A percentile compares a stretch with the other conserved stretches of the same genome.
Evolutionary conservation across 2,888 invertebrate species (phyloP).

Genomic region (Selenia dentaria): DNA sequence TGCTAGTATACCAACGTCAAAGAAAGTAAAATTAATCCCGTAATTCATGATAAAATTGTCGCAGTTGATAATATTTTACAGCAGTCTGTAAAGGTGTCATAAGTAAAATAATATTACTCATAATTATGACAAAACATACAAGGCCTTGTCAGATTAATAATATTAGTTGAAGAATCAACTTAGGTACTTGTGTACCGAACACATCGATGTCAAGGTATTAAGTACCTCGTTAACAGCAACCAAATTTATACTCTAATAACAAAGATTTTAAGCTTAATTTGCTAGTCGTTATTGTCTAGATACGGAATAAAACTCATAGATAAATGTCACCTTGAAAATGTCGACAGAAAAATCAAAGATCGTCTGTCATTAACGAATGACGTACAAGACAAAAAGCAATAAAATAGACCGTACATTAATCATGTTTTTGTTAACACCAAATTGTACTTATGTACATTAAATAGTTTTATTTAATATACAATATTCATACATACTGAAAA

Average conservation of each 20-base stretch:
- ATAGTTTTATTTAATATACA: no score
- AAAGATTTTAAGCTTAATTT: background rate
- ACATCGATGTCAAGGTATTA: constrained; percentile 62
- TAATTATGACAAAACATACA: constrained; percentile 44
- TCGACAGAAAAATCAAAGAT: constrained; percentile 42
- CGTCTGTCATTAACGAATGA: constrained; percentile 38
- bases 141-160: constrained; percentile 51
- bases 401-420: constrained; percentile 21
- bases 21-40: no score
- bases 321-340: constrained; percentile 24
- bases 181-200: constrained; percentile 38
- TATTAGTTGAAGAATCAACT: constrained; percentile 54
- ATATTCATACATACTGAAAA: no score
- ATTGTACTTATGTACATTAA: no score
- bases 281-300: background rate
- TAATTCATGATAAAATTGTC: constrained; percentile 20
- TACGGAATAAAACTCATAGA: background rate
- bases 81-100: constrained; percentile 17
- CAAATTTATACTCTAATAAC: constrained; percentile 37
- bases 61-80: constrained; percentile 19
- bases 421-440: background rate
- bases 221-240: constrained; percentile 13
- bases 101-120: constrained; percentile 14
- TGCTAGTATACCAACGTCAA: no score
- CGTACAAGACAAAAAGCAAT: constrained; percentile 32